Percentiles rank a stretch among this genome's conserved stretches.
Evolutionary conservation across 2,888 invertebrate genomes (phyloP).

Genomic region (Harpalus rubripes): DNA sequence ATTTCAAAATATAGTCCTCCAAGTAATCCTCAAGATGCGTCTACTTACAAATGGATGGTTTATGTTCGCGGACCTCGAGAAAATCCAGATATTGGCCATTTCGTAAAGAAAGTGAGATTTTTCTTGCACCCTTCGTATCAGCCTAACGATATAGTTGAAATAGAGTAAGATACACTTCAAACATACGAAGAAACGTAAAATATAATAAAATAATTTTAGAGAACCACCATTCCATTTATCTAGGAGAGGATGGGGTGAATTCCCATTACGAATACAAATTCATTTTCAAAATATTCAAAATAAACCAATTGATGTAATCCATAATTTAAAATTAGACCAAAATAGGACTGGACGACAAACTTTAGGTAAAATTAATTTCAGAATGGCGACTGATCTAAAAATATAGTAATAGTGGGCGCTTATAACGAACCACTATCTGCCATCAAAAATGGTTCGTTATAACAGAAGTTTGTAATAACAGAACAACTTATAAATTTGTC

Average conservation of each 20-base stretch:
- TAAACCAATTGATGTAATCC: constrained; percentile 88
- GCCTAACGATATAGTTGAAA: constrained; percentile 90
- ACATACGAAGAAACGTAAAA: not conserved
- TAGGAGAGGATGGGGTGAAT: constrained; percentile 95
- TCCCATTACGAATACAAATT: constrained; percentile 89
- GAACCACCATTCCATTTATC: constrained; percentile 90
- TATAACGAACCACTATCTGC: too few species aligned
- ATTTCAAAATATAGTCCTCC: constrained; percentile 91
- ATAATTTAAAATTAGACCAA: constrained; percentile 89
- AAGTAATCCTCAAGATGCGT: constrained; percentile 83
- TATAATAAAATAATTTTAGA: constrained; percentile 76
- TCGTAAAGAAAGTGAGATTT: constrained; percentile 87
- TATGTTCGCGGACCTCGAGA: constrained; percentile 88
- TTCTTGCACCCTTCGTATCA: constrained; percentile 92
- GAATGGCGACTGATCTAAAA: not conserved
- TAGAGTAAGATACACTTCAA: constrained; percentile 80
- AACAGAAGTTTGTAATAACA: too few species aligned
- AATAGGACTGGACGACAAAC: constrained; percentile 92
- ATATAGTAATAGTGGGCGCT: too few species aligned
- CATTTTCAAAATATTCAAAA: constrained; percentile 87
- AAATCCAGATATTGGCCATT: constrained; percentile 80
- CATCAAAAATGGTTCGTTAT: too few species aligned
- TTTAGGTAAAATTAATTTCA: constrained; percentile 82
- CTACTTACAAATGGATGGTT: constrained; percentile 94
- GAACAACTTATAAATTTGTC: too few species aligned